A percentile compares a stretch with the other conserved stretches of the same genome.
Conservation (phyloP, 1,140 invertebrate genomes). For the Amphibalanus amphitrite region DNA sequence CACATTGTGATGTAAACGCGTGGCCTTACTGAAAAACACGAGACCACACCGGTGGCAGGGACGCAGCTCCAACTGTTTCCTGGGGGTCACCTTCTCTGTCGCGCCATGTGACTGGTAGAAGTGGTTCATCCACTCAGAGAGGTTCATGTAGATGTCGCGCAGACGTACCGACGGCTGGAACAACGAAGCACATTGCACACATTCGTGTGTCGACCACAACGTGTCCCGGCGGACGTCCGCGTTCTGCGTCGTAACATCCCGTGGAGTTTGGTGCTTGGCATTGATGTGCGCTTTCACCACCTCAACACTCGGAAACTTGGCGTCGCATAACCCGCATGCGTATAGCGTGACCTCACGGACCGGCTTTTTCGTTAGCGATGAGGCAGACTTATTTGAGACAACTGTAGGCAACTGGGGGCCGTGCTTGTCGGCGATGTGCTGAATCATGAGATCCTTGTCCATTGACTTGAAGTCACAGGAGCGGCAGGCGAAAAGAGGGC, state of each 20-base stretch:
- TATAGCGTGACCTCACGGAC: not conserved
- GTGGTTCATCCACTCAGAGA: not conserved
- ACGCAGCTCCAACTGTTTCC: not conserved
- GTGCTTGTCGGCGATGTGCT: not conserved
- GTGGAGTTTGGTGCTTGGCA: not conserved
- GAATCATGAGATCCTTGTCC: not conserved
- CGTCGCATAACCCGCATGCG: not conserved
- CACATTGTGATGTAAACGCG: not conserved
- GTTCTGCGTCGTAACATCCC: no score
- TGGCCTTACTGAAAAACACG: not conserved
- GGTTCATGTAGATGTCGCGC: not conserved
- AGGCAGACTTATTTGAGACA: no score
- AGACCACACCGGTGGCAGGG: not conserved
- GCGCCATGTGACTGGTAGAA: not conserved
- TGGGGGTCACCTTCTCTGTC: not conserved
- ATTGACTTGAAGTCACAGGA: not conserved
- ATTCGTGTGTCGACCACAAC: not conserved
- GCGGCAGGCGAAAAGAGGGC: not conserved
- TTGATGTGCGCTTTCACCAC: not conserved
- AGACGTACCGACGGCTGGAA: not conserved
- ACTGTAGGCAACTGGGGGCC: not conserved
- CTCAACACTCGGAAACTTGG: not conserved
- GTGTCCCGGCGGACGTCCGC: not conserved
- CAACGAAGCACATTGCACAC: not conserved
- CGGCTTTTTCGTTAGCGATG: no score